Evolutionary conservation across 2,113 vertebrate genomes (phyloP).

Genomic region (Gymnogyps californianus): DNA sequence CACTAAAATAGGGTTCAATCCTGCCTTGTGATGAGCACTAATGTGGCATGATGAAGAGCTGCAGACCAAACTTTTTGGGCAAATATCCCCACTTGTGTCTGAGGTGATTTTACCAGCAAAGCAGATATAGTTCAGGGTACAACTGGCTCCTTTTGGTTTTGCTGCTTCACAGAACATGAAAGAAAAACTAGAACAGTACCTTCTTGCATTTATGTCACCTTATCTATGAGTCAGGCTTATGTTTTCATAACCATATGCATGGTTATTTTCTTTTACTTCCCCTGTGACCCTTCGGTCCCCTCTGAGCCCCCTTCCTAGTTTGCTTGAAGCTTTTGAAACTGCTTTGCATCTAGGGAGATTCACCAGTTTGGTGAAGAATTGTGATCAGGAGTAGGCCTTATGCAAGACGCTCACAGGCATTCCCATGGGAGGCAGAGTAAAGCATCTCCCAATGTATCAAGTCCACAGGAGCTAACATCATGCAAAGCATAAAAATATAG

Average conservation of each 20-base stretch:
- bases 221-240: background rate
- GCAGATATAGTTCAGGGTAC: background rate
- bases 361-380: background rate
- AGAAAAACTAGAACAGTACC: background rate
- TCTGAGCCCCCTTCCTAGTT: background rate
- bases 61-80: background rate
- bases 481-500: background rate
- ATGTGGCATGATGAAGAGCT: background rate
- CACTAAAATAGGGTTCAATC: background rate
- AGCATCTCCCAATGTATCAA: background rate
- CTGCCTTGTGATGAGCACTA: background rate
- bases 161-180: background rate
- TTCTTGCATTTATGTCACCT: background rate
- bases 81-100: background rate
- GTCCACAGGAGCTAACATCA: background rate
- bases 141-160: background rate
- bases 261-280: background rate
- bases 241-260: background rate
- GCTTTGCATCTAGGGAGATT: background rate
- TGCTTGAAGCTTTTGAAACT: background rate
- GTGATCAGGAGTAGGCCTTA: background rate
- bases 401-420: background rate
- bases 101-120: background rate
- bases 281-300: background rate
- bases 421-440: background rate